Evolutionary conservation across 2,888 invertebrate species (phyloP).

Genomic region (Tortricodes alternella): DNA sequence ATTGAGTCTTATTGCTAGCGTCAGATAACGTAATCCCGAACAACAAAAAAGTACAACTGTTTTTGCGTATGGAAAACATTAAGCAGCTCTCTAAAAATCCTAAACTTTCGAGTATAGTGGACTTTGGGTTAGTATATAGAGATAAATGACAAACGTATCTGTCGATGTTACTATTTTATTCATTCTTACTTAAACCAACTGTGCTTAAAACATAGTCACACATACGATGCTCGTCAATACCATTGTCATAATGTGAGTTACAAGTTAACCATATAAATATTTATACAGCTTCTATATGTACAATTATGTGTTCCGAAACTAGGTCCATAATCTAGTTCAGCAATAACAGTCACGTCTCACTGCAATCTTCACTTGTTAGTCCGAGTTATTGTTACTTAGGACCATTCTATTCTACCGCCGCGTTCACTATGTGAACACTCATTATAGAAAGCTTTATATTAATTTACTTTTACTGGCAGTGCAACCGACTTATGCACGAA

Average conservation of each 20-base stretch:
- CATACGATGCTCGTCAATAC: slow-evolving; percentile 73
- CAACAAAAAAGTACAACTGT: too few relatives aligned
- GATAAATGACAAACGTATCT: slow-evolving; percentile 56
- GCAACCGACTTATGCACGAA: slow-evolving; percentile 66
- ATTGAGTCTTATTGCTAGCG: too few relatives aligned
- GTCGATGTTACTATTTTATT: slow-evolving; percentile 79
- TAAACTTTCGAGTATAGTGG: too few relatives aligned
- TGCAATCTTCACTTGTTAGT: background rate
- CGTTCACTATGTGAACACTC: slow-evolving; percentile 68
- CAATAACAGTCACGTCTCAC: slow-evolving; percentile 6
- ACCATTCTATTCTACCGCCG: slow-evolving; percentile 48
- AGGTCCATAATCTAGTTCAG: slow-evolving; percentile 39
- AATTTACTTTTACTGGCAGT: slow-evolving; percentile 68
- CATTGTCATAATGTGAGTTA: slow-evolving; percentile 57
- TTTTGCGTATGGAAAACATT: too few relatives aligned
- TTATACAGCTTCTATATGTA: slow-evolving; percentile 81
- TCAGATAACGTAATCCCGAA: too few relatives aligned
- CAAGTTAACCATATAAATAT: slow-evolving; percentile 71
- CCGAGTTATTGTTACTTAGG: slow-evolving; percentile 17
- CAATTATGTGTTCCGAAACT: slow-evolving; percentile 61
- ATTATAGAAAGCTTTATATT: slow-evolving; percentile 57
- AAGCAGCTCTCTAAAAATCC: too few relatives aligned
- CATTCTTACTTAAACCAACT: slow-evolving; percentile 72
- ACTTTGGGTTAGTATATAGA: too few relatives aligned
- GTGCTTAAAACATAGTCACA: slow-evolving; percentile 67